Conservation (phyloP, 2,888 invertebrate species). For the Tolmerus cingulatus region DNA sequence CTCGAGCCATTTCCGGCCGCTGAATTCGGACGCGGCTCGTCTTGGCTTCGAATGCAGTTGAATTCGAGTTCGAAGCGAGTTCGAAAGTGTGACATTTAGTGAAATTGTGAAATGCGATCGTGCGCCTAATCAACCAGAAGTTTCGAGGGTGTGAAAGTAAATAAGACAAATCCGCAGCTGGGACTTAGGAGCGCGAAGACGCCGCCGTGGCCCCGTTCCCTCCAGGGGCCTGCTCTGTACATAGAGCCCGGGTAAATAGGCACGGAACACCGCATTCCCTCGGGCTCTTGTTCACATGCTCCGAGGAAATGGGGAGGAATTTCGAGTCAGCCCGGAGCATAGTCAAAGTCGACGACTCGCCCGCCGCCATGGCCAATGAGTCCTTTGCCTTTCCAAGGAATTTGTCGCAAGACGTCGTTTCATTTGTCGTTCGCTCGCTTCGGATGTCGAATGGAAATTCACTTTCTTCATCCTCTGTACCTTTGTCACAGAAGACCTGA, state of each 20-base stretch:
- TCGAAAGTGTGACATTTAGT: not conserved
- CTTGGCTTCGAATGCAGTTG: too few species aligned
- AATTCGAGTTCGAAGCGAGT: not conserved
- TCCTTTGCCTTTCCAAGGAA: constrained; percentile 13
- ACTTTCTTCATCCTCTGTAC: not conserved
- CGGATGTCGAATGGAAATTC: constrained; percentile 29
- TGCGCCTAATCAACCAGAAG: constrained; percentile 29
- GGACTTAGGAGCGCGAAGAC: not conserved
- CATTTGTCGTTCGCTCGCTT: constrained; percentile 19
- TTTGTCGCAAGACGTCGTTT: constrained; percentile 13
- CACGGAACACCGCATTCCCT: not conserved
- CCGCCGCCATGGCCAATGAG: not conserved
- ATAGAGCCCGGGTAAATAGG: constrained; percentile 21
- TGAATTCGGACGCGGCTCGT: not conserved
- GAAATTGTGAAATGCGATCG: not conserved
- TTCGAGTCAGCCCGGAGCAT: not conserved
- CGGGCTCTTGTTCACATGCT: not conserved
- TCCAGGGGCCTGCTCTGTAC: not conserved
- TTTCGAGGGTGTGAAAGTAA: constrained; percentile 38
- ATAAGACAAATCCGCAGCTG: not conserved
- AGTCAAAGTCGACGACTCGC: not conserved
- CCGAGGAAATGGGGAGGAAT: constrained; percentile 35
- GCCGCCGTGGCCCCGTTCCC: not conserved
- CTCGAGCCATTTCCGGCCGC: not conserved
- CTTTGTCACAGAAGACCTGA: not conserved